Evolutionary conservation across 2,113 vertebrate genomes (phyloP), one percentile per base, ranked within the genome.

Genomic region (Mus spicilegus): DNA sequence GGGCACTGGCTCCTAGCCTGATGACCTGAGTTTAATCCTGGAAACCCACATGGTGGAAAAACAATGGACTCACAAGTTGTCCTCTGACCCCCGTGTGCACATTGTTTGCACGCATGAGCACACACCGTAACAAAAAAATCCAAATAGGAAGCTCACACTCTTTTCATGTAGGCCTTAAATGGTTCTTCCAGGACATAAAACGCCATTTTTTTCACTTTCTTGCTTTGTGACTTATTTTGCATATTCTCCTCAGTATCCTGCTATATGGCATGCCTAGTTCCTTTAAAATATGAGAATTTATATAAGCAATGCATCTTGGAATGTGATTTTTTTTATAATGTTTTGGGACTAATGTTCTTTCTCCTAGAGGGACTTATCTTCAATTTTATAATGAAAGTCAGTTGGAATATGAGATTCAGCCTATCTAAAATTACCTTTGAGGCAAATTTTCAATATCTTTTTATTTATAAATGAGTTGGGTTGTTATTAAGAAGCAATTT

Each of bases 401-500:
- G 88, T 49, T 82, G 63, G 75, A 93, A 96, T 94, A 81, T 56
- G 80, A 87, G 36, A 86, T 49, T 70, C 36, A 51, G 87, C 49
- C 8, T 76, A 51, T 33, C 72, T 88, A 61, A 97, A 96, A 96
- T 92, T 81, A 96, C 95, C 87, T 96, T 75, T 92, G 90, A 91
- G 95, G 93, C 85, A 81, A 82, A 77, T 86, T 94, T 97, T 92
- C 86, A 87, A 82, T 96, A 94, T 95, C 92, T 89, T 94, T 93
- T 95, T 90, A 95, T 76, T 93, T 97, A 93, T 86, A 95, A 97
- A 96, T 92, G 96, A 95, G 86, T 46, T 72, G 72, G 36, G 19
- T 81, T 95, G 90, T 96, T 97, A 97, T 97, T 96, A 97, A 96
- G 95, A 96, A 93, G 42, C 76, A 97, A 82, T 49, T 58, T 93